These are phyloP conservation scores for Phenganax subtilis DNA, from an alignment of 92 coral and sea anemone species.

Conservation along the genomic window DNA sequence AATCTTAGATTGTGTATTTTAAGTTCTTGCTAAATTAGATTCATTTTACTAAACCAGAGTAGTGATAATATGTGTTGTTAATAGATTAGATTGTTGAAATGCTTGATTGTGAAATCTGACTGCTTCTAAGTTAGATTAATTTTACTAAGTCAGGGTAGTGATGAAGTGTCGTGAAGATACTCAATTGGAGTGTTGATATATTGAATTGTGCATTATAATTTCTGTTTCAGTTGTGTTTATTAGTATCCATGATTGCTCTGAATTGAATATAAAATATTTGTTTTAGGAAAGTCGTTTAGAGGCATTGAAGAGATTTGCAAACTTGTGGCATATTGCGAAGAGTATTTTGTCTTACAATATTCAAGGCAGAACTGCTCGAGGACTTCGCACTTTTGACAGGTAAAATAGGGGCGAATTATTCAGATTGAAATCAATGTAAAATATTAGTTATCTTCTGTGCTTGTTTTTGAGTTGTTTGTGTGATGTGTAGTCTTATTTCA, in stretches of 20 bases:
- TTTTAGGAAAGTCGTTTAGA: conserved; percentile 65
- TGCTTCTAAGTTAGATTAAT: too few species aligned
- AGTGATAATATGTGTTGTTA: too few species aligned
- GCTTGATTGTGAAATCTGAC: too few species aligned
- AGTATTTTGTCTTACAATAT: conserved; percentile 72
- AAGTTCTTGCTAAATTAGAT: not conserved
- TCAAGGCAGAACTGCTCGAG: conserved; percentile 81
- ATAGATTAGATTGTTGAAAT: too few species aligned
- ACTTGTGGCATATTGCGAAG: conserved; percentile 92
- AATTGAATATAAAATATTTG: not conserved
- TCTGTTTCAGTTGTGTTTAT: not conserved
- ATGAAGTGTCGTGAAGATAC: too few species aligned
- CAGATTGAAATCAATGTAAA: not conserved
- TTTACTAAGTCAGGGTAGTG: too few species aligned
- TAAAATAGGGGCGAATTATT: conserved; percentile 14
- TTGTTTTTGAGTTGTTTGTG: not conserved
- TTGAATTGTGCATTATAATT: not conserved
- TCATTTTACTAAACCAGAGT: too few species aligned
- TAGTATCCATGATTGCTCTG: not conserved
- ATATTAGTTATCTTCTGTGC: not conserved
- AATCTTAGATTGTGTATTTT: too few species aligned
- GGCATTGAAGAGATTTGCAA: conserved; percentile 89
- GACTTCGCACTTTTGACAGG: conserved; percentile 93
- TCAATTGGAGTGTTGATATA: not conserved
- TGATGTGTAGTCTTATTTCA: not conserved